Evolutionary conservation across 1,140 invertebrate species (phyloP), one percentile per base, ranked within the genome.

Genomic region (Stegodyphus dumicola): DNA sequence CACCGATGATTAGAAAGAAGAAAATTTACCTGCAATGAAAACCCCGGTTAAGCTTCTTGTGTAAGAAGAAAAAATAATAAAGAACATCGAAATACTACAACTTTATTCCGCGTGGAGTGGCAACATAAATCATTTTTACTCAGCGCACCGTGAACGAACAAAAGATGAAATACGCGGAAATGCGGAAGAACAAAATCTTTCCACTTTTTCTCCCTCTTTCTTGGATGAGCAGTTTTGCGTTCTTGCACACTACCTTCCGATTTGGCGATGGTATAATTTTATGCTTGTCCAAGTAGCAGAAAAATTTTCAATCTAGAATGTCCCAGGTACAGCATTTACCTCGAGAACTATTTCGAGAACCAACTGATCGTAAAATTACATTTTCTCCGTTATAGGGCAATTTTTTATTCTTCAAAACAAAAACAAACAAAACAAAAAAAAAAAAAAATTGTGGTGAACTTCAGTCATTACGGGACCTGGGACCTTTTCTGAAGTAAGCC

Each of bases 311-410:
- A 84, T 84, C 81, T 84, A 77, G 70, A 66, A 54, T 60, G 54
- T 84, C 54, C 56, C 74, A 84, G 81, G 81, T 84, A 81, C 53
- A 53, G 18, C 69, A 69, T 80, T 80, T 67, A 65, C 77, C 18
- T 78, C 17, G 17, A 60, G 70, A 52, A 84, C 81, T 84, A 84
- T 84, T 84, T 84, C 81, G 73, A 73, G 73, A 77, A 18, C 52
- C 81, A 84, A 84, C 81, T 84, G 81, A 48, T 84, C 81, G 81
- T 84, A 84, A 84, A 84, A 84, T 84, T 84, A 73, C 81, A 84
- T 84, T 84, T 84, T 84, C 81, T 70, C 81, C 74, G 81, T 84
- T 84, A 84, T 77, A 67, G 71, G 51, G 53, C 73, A 84, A 9
- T 84, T 76, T 60, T 67, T 76, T 70, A 33, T 18, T 84, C 67